Percentiles rank a stretch among this genome's conserved stretches.
Conservation (phyloP, 2,797 vertebrate species). For the Atherinosoma microstoma region DNA sequence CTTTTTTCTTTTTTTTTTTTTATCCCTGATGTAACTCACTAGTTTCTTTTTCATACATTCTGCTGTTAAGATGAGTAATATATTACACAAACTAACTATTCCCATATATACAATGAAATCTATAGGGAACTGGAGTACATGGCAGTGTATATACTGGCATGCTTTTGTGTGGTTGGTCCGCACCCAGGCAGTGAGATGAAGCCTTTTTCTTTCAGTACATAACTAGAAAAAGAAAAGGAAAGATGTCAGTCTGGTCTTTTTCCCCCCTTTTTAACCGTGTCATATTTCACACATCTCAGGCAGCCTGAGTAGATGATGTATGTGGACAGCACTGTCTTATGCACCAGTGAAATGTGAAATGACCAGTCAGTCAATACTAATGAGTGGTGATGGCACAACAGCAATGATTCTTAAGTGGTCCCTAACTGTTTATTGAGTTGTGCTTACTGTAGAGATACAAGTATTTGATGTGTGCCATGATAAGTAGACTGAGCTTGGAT, state of each 20-base stretch:
- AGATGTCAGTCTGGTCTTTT: constrained; percentile 1
- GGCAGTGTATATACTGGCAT: constrained; percentile 68
- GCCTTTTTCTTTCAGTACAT: constrained; percentile 25
- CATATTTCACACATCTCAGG: constrained; percentile 19
- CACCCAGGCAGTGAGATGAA: constrained; percentile 53
- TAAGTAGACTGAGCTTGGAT: constrained; percentile 38
- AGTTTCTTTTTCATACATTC: constrained; percentile 68
- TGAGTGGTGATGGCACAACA: constrained; percentile 23
- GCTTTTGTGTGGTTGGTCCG: constrained; percentile 52
- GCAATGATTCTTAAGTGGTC: constrained; percentile 35
- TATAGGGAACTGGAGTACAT: constrained; percentile 37
- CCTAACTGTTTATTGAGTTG: constrained; percentile 69
- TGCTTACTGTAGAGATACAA: constrained; percentile 65
- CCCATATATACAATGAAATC: constrained; percentile 64
- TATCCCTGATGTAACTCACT: constrained; percentile 70
- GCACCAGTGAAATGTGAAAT: constrained; percentile 24
- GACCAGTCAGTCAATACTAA: constrained; percentile 10
- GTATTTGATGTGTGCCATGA: constrained; percentile 35
- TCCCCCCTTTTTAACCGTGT: not conserved
- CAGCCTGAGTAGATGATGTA: constrained; percentile 28
- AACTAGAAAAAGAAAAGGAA: constrained; percentile 20
- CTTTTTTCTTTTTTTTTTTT: not conserved
- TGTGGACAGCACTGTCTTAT: constrained; percentile 22
- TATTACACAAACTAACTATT: constrained; percentile 56
- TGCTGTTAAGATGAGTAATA: constrained; percentile 54